These are phyloP conservation scores for Xestia c-nigrum DNA, from an alignment of 2,888 invertebrate species.

Conservation along the genomic window DNA sequence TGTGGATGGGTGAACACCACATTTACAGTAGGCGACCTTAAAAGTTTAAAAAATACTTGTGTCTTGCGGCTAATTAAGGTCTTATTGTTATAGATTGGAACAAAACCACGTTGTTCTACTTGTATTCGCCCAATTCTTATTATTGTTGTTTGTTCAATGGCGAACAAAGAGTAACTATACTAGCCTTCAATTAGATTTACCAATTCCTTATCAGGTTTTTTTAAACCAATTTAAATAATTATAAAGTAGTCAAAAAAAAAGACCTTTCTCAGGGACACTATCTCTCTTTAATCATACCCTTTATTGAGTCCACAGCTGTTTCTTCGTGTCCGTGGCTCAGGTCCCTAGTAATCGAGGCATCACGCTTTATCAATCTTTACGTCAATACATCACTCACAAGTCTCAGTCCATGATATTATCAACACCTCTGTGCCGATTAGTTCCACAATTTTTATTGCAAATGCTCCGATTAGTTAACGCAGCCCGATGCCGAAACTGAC, in stretches of 20 bases:
- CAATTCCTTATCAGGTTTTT: background rate
- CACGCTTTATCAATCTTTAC: background rate
- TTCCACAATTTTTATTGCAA: constrained; percentile 35
- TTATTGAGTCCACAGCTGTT: background rate
- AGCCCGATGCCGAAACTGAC: constrained; percentile 55
- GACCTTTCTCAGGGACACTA: background rate
- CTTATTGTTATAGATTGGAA: background rate
- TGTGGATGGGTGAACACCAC: no score
- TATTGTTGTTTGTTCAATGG: background rate
- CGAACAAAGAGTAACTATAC: background rate
- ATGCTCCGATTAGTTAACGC: constrained; percentile 31
- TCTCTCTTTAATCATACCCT: background rate
- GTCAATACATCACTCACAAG: constrained; percentile 10
- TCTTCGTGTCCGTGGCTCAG: background rate
- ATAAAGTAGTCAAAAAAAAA: background rate
- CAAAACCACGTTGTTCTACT: background rate
- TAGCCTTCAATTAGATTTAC: background rate
- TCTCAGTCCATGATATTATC: constrained; percentile 11
- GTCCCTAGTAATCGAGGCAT: background rate
- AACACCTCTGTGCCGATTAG: constrained; percentile 23
- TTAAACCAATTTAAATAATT: no score
- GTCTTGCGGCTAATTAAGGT: background rate
- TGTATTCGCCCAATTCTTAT: background rate
- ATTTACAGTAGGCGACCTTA: background rate
- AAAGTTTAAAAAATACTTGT: background rate